Percentiles rank a stretch among this genome's conserved stretches.
These are phyloP conservation scores for Sericinus montela DNA, from an alignment of 2,888 invertebrate genomes.

Conservation along the genomic window DNA sequence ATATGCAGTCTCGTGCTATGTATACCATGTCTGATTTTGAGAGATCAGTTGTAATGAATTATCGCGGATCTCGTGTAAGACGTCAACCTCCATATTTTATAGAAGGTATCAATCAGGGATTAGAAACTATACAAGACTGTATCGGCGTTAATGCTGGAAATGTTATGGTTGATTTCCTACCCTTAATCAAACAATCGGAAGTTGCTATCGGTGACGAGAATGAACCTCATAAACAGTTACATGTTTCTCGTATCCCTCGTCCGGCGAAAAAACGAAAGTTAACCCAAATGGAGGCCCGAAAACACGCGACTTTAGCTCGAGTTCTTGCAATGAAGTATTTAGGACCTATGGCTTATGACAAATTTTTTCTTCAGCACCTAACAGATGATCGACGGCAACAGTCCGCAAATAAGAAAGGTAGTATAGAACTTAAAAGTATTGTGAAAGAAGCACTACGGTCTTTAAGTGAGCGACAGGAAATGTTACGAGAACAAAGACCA, in stretches of 20 bases:
- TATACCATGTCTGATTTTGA: slow-evolving; percentile 72
- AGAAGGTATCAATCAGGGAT: slow-evolving; percentile 68
- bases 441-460: slow-evolving; percentile 56
- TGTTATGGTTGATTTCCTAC: slow-evolving; percentile 64
- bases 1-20: slow-evolving; percentile 68
- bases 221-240: slow-evolving; percentile 43
- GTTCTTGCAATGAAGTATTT: slow-evolving; percentile 72
- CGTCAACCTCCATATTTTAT: slow-evolving; percentile 65
- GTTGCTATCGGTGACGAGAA: slow-evolving; percentile 37
- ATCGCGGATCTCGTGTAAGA: slow-evolving; percentile 50
- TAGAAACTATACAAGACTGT: slow-evolving; percentile 70
- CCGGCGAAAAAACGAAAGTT: slow-evolving; percentile 48
- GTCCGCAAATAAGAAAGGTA: slow-evolving; percentile 60
- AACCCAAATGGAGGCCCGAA: slow-evolving; percentile 65
- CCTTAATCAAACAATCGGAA: slow-evolving; percentile 61
- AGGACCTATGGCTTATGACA: slow-evolving; percentile 72
- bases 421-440: slow-evolving; percentile 39
- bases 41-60: slow-evolving; percentile 67
- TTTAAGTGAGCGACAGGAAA: slow-evolving; percentile 61
- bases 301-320: slow-evolving; percentile 53
- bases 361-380: slow-evolving; percentile 62
- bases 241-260: slow-evolving; percentile 59
- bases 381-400: slow-evolving; percentile 50
- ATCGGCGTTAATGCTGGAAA: slow-evolving; percentile 64
- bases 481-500: slow-evolving; percentile 64